Evolutionary conservation across 1,140 invertebrate genomes (phyloP).

Genomic region (Neodiprion pinetum): DNA sequence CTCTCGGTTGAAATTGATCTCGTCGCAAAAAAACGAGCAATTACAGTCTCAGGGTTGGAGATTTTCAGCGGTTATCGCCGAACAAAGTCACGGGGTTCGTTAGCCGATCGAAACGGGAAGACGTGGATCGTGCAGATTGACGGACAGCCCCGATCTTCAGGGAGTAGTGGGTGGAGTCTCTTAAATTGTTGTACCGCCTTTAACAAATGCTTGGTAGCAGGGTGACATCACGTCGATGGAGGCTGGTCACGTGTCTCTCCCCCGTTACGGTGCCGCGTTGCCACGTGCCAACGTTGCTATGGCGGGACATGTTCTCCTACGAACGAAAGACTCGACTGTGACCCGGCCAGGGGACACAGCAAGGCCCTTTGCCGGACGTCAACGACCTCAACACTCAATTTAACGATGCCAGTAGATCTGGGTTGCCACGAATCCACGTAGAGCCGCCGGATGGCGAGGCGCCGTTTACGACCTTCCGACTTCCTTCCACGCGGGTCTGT

Average conservation of each 20-base stretch:
- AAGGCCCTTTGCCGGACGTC: constrained; percentile 54
- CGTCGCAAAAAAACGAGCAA: too few relatives aligned
- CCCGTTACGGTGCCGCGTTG: constrained; percentile 12
- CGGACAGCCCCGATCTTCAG: neutral
- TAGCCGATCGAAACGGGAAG: too few relatives aligned
- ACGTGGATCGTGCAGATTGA: neutral
- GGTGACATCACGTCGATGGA: constrained; percentile 35
- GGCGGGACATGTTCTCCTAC: constrained; percentile 45
- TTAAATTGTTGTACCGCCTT: constrained; percentile 55
- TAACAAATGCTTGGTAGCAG: constrained; percentile 55
- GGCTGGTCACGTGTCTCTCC: constrained; percentile 10
- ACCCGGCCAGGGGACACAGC: constrained; percentile 58
- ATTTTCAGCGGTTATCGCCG: too few relatives aligned
- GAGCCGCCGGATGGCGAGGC: too few relatives aligned
- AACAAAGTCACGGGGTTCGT: too few relatives aligned
- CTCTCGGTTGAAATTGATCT: too few relatives aligned
- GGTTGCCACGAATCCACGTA: too few relatives aligned
- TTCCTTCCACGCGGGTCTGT: too few relatives aligned
- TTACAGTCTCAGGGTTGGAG: too few relatives aligned
- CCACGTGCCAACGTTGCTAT: constrained; percentile 22
- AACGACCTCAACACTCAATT: constrained; percentile 37
- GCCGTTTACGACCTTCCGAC: too few relatives aligned
- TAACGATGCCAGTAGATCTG: neutral
- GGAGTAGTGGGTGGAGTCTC: constrained; percentile 54
- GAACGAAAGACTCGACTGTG: constrained; percentile 55